These are phyloP conservation scores for Drosophila saltans DNA, from an alignment of 1,140 invertebrate genomes.

Conservation along the genomic window DNA sequence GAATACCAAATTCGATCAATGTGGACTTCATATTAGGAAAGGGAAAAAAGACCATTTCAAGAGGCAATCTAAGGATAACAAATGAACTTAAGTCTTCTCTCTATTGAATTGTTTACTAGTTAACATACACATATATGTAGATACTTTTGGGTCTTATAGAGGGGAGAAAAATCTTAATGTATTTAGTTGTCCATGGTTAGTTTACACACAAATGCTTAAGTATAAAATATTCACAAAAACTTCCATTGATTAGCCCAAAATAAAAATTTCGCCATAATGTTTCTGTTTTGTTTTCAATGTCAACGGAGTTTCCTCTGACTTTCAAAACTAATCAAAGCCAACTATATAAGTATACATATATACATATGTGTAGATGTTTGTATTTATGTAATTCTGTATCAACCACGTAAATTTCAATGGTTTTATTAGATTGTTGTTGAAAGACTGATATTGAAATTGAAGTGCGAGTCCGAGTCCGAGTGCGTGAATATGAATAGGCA, in stretches of 20 bases:
- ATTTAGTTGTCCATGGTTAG: not conserved
- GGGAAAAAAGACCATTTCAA: too few species aligned
- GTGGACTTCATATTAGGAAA: too few species aligned
- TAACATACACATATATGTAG: too few species aligned
- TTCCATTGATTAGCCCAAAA: constrained; percentile 3
- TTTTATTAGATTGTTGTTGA: constrained; percentile 31
- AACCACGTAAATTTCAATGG: constrained; percentile 11
- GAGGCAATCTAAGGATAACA: too few species aligned
- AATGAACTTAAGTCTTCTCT: too few species aligned
- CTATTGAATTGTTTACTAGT: too few species aligned
- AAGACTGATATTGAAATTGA: constrained; percentile 32
- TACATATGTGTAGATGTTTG: not conserved
- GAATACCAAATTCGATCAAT: too few species aligned
- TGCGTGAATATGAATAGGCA: not conserved
- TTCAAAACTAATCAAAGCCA: constrained; percentile 14
- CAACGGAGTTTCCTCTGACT: constrained; percentile 7
- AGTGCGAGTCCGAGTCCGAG: not conserved
- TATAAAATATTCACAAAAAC: not conserved
- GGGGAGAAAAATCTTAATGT: not conserved
- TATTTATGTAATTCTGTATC: not conserved
- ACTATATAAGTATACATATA: not conserved
- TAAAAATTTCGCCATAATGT: constrained; percentile 7
- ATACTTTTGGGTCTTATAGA: not conserved
- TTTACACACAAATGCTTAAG: not conserved
- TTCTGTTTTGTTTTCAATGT: constrained; percentile 12